Evolutionary conservation across 2,113 vertebrate species (phyloP).

Genomic region (Nycticebus coucang): DNA sequence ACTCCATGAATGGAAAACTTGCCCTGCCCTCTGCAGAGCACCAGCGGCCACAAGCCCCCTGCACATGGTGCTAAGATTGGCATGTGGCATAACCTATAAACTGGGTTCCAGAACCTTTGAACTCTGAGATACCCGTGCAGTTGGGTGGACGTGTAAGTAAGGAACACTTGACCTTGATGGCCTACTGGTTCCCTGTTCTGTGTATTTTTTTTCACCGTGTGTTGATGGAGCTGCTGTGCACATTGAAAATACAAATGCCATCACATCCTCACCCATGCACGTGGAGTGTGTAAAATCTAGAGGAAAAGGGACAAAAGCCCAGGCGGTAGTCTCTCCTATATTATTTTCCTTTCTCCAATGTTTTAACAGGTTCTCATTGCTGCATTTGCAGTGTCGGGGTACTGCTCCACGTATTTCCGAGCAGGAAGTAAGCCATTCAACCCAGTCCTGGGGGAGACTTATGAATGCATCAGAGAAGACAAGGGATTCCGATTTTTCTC

Average conservation of each 20-base stretch:
- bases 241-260: neutral
- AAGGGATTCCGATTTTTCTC: constrained; percentile 99
- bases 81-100: neutral
- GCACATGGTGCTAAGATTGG: neutral
- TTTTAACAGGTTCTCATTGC: constrained; percentile 94
- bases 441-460: constrained; percentile 97
- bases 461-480: constrained; percentile 98
- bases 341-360: constrained; percentile 74
- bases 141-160: neutral
- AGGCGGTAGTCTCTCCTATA: constrained; percentile 41
- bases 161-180: neutral
- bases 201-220: neutral
- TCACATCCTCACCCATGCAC: neutral
- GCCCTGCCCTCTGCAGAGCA: neutral
- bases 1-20: neutral
- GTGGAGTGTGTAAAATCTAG: neutral
- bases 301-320: neutral
- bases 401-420: constrained; percentile 98
- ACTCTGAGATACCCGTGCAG: neutral
- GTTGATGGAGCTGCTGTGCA: neutral
- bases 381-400: constrained; percentile 98
- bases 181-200: neutral
- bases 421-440: constrained; percentile 99
- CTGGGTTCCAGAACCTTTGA: neutral
- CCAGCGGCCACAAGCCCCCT: neutral